A percentile compares a stretch with the other conserved stretches of the same genome.
These are phyloP conservation scores for Macrobrachium rosenbergii DNA, from an alignment of 1,140 invertebrate species.

Conservation along the genomic window DNA sequence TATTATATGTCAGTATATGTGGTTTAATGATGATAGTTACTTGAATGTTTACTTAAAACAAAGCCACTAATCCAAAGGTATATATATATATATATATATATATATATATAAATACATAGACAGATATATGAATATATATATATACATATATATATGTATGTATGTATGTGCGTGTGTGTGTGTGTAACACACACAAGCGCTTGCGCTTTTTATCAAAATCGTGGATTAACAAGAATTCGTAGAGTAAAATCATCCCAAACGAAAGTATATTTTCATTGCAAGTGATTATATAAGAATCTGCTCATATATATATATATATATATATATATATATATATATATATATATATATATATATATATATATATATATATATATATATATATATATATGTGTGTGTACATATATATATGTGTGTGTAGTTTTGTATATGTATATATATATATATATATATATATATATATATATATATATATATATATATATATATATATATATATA, in stretches of 20 bases:
- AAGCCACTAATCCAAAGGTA: no score
- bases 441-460: background rate
- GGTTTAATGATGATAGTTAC: no score
- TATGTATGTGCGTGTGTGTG: background rate
- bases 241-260: no score
- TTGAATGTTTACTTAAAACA: no score
- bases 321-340: slow-evolving; percentile 6
- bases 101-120: background rate
- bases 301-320: slow-evolving; percentile 10
- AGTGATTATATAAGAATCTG: background rate
- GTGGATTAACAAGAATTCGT: no score
- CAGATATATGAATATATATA: background rate
- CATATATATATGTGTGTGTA: slow-evolving; percentile 16
- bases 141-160: background rate
- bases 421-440: slow-evolving; percentile 15
- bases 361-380: background rate
- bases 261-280: no score
- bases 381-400: no score
- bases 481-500: slow-evolving; percentile 5
- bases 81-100: background rate
- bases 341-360: slow-evolving; percentile 12
- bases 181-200: no score
- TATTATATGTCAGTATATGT: background rate
- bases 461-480: background rate
- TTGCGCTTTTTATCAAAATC: background rate